Base-by-base conservation (phyloP, 1,140 invertebrate species). In the Lepidurus couesii region DNA sequence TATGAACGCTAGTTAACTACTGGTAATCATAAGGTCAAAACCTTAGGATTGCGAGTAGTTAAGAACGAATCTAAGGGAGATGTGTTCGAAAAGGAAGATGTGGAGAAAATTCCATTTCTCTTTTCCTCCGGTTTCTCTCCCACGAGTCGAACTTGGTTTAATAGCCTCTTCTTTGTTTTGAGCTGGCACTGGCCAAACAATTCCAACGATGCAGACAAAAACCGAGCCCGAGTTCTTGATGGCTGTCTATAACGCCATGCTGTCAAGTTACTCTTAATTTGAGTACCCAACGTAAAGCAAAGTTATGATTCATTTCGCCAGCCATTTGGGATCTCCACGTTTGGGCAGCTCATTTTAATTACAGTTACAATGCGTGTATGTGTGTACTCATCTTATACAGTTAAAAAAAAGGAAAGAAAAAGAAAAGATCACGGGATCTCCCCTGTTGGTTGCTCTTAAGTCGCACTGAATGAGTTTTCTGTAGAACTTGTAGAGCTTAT, bases 201-300 rank as follows among this genome's bases (percentile, higher is more conserved):
- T 65, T 65, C 53, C 53, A 65, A 65, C 53, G 53, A 65, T 65
- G 53, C 53, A 65, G 53, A 65, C 53, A 65, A 65, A 65, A 65
- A 10, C 53, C 53, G 53, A 21, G 53, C 53, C 53, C 34, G 34
- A 65, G 16, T 65, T 65, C 21, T 65, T 65, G 53, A 65, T 65
- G 53, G 53, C 21, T 65, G 53, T 65, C 53, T 65, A 65, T 65
- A 65, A 65, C 53, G 53, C 53, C 53, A 65, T 65, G 53, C 53
- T 65, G 53, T 65, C 53, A 65, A 65, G 53, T 65, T 65, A 65
- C 53, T 65, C 53, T 65, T 65, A 65, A 65, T 65, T 65, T 65
- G 53, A 65, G 53, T 65, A 65, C 53, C 53, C 13, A 7, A 21
- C 53, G 53, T 65, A 65, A 65, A 65, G 21, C 53, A 13, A 21